Evolutionary conservation across 1,140 invertebrate genomes (phyloP), one percentile per base, ranked within the genome.

Genomic region (Cotesia vestalis): DNA sequence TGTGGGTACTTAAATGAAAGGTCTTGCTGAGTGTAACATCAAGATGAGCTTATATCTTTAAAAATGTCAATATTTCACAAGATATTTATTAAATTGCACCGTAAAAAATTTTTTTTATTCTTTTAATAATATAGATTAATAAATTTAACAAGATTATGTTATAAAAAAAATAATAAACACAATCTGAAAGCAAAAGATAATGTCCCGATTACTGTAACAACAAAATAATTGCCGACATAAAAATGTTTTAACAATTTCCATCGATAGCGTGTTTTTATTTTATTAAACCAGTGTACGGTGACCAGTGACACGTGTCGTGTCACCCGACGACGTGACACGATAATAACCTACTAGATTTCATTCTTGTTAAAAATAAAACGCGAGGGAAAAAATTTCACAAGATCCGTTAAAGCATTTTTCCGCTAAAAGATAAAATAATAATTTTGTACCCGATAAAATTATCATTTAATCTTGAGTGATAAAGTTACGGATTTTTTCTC

Each of bases 281-380:
- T 9, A 46, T 11, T 9, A 59, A 27, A 27, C 17, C 20, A 9
- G 57, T 59, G 57, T 63, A 63, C 61, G 38, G 5, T n/a, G n/a
- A 46, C 40, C 27, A 63, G 35, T 63, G 61, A 63, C 35, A 63
- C 38, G 35, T 63, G 35, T 63, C 38, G 34, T 64, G 14, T 71
- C 52, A 63, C 51, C 40, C 12, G 52, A 61, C 27, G 70, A 66
- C 64, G 46, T 40, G 70, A 71, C 70, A 64, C 61, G 70, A 71
- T 71, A 71, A 71, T 71, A 62, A 71, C 35, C 67, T 51, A 71
- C 62, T 71, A 59, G 51, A 62, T 38, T 52, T 35, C 27, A 63
- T 55, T 59, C 57, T 59, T 27, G 57, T 20, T 17, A 59, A 9
- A 59, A 9, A 17, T 20, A 59, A 9, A 59, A 59, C 17, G 12